phyloP scores from a whole-genome alignment of 2,888 invertebrate genomes.

The Pterostichus niger region DNA sequence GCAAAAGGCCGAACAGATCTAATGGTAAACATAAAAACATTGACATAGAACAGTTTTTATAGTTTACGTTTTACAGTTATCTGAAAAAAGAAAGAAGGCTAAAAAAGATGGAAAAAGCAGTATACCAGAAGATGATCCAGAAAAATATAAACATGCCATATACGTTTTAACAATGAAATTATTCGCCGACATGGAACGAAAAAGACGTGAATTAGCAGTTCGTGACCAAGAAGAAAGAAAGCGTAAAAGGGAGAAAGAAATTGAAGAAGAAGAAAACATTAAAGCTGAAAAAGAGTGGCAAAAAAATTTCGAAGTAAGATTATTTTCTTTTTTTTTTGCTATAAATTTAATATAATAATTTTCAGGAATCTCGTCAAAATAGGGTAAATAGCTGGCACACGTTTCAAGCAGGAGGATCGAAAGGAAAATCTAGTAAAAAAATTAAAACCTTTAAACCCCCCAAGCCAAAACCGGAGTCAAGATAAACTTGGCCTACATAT shows the following conservation, averaged over 20 bases:
- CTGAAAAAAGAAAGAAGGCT: constrained; percentile 95
- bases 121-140: constrained; percentile 93
- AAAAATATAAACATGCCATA: constrained; percentile 93
- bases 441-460: constrained; percentile 93
- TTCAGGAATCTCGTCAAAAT: constrained; percentile 92
- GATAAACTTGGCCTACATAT: constrained; percentile 79
- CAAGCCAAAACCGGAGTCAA: constrained; percentile 94
- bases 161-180: constrained; percentile 99
- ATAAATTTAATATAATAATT: constrained; percentile 57
- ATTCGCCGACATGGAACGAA: constrained; percentile 97
- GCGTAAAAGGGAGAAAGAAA: constrained; percentile 94
- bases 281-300: constrained; percentile 98
- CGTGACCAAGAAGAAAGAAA: constrained; percentile 96
- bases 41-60: neutral
- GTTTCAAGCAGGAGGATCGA: constrained; percentile 85
- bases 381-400: constrained; percentile 96
- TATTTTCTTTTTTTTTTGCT: constrained; percentile 18
- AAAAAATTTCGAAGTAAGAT: constrained; percentile 96
- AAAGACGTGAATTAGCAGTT: constrained; percentile 91
- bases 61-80: constrained; percentile 82
- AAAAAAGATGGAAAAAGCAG: constrained; percentile 93
- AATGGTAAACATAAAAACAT: constrained; percentile 82
- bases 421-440: constrained; percentile 88
- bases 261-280: constrained; percentile 93
- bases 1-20: constrained; percentile 96